Conservation (phyloP, 1,140 invertebrate species). For the Aphis gossypii region DNA sequence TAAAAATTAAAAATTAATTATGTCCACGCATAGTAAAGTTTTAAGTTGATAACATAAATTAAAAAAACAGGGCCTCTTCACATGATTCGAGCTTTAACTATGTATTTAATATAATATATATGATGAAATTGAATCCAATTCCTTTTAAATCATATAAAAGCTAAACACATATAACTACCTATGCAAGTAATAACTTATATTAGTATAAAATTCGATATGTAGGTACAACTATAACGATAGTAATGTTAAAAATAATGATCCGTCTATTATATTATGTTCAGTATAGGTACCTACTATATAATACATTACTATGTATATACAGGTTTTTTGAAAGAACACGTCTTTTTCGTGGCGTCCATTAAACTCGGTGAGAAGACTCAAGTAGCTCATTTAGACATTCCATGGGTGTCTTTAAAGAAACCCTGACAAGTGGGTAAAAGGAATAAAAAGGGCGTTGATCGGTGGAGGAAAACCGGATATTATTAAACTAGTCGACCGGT, state of each 20-base stretch:
- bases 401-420: slow-evolving; percentile 25
- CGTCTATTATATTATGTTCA: not conserved
- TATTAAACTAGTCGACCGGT: slow-evolving; percentile 1
- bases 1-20: no score
- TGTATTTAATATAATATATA: not conserved
- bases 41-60: no score
- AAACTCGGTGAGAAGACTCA: slow-evolving; percentile 17
- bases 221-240: not conserved
- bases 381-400: slow-evolving; percentile 28
- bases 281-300: not conserved
- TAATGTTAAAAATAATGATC: not conserved
- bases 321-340: slow-evolving; percentile 4
- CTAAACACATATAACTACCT: not conserved
- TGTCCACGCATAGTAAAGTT: no score
- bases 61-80: not conserved
- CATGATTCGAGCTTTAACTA: not conserved
- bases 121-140: not conserved
- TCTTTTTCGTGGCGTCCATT: not conserved
- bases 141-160: not conserved
- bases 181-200: not conserved
- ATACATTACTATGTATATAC: not conserved
- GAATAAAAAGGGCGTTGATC: not conserved
- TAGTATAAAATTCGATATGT: no score
- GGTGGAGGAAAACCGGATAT: slow-evolving; percentile 25
- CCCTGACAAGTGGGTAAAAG: not conserved